Percentiles rank a stretch among this genome's conserved stretches.
Conservation (phyloP, 2,113 vertebrate genomes). For the Miniopterus natalensis region DNA sequence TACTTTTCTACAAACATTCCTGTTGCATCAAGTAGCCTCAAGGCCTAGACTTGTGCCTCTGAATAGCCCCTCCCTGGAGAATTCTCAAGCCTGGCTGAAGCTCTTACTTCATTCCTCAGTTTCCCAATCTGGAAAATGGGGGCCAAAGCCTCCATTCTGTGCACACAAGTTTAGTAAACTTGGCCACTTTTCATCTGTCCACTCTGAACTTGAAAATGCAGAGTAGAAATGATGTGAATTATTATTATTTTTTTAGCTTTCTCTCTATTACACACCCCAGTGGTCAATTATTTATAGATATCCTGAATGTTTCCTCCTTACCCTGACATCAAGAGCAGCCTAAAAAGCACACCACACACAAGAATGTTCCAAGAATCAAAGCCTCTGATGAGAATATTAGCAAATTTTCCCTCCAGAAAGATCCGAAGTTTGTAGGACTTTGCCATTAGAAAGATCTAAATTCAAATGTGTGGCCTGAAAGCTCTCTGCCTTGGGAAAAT, state of each 20-base stretch:
- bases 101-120: conserved; percentile 39
- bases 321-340: not conserved
- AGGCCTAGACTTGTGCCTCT: conserved; percentile 60
- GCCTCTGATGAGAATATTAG: not conserved
- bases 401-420: not conserved
- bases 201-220: conserved; percentile 9
- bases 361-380: not conserved
- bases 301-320: conserved; percentile 26
- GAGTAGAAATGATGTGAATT: not conserved
- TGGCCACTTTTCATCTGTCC: not conserved
- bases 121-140: conserved; percentile 49
- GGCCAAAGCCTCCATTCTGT: not conserved
- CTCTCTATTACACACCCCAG: not conserved
- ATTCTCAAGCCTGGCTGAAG: conserved; percentile 4
- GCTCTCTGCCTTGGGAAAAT: not conserved
- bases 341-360: not conserved
- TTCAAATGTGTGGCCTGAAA: conserved; percentile 18
- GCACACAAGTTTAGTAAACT: not conserved
- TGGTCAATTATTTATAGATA: not conserved
- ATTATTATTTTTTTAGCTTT: not conserved
- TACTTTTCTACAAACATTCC: conserved; percentile 74
- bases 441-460: not conserved
- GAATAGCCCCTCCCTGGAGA: conserved; percentile 49
- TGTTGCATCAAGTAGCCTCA: conserved; percentile 69
- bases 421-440: not conserved